phyloP scores from a whole-genome alignment of 2,888 invertebrate genomes.

The Exephanes ischioxanthus region DNA sequence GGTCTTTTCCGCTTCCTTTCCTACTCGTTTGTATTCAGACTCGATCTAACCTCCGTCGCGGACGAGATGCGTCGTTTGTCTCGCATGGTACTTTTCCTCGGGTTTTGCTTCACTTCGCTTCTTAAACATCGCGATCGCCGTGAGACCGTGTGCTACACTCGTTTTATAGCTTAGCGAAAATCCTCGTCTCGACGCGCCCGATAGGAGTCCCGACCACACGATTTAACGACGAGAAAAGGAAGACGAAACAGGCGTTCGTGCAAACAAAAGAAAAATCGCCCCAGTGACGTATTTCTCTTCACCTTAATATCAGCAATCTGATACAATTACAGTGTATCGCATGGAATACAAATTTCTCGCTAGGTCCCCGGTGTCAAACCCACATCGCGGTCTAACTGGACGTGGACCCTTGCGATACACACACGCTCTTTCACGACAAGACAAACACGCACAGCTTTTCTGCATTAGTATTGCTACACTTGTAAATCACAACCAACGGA shows the following conservation, averaged over 20 bases:
- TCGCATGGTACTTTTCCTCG: neutral
- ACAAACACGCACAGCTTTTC: constrained; percentile 34
- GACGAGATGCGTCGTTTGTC: constrained; percentile 1
- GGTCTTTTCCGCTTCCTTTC: constrained; percentile 30
- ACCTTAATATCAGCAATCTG: neutral
- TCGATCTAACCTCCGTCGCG: neutral
- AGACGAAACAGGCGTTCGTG: neutral
- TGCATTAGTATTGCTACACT: constrained; percentile 79
- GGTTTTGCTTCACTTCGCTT: neutral
- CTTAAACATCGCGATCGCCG: neutral
- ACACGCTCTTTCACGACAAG: neutral
- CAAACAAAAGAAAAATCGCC: neutral
- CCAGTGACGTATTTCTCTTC: neutral
- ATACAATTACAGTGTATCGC: neutral
- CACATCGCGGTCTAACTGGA: neutral
- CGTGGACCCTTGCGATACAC: neutral
- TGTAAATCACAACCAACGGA: constrained; percentile 84
- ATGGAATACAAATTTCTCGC: neutral
- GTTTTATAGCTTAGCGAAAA: neutral
- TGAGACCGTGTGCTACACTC: neutral
- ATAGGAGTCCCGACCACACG: neutral
- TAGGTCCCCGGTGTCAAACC: neutral
- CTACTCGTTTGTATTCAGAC: constrained; percentile 11
- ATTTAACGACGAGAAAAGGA: constrained; percentile 14
- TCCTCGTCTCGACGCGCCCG: neutral